These are phyloP conservation scores for Lasioglossum leucozonium DNA, from an alignment of 2,888 invertebrate species.

Conservation along the genomic window DNA sequence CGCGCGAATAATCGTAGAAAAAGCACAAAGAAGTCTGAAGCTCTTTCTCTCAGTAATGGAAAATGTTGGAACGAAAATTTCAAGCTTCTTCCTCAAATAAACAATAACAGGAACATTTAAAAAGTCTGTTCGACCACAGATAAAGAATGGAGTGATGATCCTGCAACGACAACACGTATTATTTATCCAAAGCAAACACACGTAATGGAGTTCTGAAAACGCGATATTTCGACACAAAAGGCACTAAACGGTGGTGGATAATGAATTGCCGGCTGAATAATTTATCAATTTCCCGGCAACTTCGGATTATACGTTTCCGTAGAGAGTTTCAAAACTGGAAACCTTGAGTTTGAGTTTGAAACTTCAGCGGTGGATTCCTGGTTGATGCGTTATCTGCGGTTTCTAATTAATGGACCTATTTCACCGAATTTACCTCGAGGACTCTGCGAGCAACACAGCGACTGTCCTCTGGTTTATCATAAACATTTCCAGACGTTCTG, in stretches of 20 bases:
- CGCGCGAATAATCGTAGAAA: neutral
- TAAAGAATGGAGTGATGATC: neutral
- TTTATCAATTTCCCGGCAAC: neutral
- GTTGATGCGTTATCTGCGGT: slow-evolving; percentile 9
- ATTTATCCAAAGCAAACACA: neutral
- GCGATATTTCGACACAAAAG: neutral
- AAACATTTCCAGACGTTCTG: neutral
- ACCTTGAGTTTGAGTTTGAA: neutral
- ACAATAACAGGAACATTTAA: neutral
- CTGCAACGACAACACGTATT: neutral
- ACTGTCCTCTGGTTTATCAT: neutral
- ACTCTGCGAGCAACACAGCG: neutral
- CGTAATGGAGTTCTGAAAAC: neutral
- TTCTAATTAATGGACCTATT: slow-evolving; percentile 3
- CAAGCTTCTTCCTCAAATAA: neutral
- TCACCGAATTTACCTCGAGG: neutral
- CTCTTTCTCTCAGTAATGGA: neutral
- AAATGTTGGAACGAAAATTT: neutral
- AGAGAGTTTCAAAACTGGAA: slow-evolving; percentile 12
- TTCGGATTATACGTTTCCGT: neutral
- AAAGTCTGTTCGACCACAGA: neutral
- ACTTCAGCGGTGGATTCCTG: slow-evolving; percentile 1
- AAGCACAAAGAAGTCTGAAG: neutral
- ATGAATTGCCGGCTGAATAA: slow-evolving; percentile 1
- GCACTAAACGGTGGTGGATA: neutral